Conservation (phyloP, 1,140 invertebrate genomes). For the Drosophila triauraria region DNA sequence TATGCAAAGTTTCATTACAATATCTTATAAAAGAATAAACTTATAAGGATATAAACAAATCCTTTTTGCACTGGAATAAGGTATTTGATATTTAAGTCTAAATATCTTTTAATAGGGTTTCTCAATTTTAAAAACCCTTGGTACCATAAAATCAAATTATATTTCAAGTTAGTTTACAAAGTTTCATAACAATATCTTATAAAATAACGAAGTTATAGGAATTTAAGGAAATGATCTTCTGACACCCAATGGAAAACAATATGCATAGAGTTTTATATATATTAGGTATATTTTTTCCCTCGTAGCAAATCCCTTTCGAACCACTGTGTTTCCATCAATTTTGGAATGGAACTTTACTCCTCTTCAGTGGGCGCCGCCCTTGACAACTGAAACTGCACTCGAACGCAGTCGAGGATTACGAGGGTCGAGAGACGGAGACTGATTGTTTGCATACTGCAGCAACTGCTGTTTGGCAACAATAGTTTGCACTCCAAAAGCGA, state of each 20-base stretch:
- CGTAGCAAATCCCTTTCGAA: not conserved
- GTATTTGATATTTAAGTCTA: not conserved
- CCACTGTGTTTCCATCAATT: conserved; percentile 35
- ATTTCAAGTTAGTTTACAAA: not conserved
- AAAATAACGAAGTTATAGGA: not conserved
- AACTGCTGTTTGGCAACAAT: conserved; percentile 31
- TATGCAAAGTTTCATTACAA: not conserved
- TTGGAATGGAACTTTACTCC: conserved; percentile 61
- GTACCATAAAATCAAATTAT: not conserved
- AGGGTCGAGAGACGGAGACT: conserved; percentile 2
- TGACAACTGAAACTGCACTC: conserved; percentile 50
- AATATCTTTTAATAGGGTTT: not conserved
- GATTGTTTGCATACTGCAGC: conserved; percentile 50
- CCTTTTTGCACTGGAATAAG: not conserved
- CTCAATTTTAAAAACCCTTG: not conserved
- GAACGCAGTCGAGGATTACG: conserved; percentile 30
- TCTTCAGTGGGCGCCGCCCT: conserved; percentile 25
- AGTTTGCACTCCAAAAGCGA: conserved; percentile 16
- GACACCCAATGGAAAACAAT: no score
- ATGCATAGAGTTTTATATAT: not conserved
- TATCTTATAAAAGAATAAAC: not conserved
- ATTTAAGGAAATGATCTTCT: not conserved
- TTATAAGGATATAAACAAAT: not conserved
- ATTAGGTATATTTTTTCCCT: not conserved
- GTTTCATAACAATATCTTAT: not conserved